These are phyloP conservation scores for Drosophila percnosoma DNA, from an alignment of 2,888 invertebrate genomes.

Conservation along the genomic window DNA sequence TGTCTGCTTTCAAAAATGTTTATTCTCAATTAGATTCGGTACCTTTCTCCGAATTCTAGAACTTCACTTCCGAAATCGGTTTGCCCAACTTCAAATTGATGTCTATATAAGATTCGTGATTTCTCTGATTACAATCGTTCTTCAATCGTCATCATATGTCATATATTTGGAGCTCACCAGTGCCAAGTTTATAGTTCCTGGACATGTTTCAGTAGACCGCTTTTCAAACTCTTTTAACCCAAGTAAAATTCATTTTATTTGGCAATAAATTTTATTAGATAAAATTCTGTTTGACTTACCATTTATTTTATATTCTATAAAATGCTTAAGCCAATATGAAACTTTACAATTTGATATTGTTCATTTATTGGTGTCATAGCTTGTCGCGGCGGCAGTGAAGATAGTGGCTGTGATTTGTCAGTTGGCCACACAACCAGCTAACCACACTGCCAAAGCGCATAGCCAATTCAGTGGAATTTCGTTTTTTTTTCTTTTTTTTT, in stretches of 20 bases:
- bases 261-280: neutral
- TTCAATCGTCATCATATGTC: neutral
- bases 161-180: neutral
- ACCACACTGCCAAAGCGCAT: slow-evolving; percentile 99
- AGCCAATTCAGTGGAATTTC: slow-evolving; percentile 79
- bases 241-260: neutral
- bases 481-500: slow-evolving; percentile 15
- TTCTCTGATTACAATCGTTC: neutral
- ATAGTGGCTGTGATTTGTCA: slow-evolving; percentile 94
- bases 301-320: neutral
- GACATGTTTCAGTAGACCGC: too few species aligned
- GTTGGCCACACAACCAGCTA: slow-evolving; percentile 97
- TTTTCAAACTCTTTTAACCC: too few species aligned
- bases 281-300: neutral
- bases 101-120: neutral
- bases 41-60: neutral
- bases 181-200: neutral
- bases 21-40: neutral
- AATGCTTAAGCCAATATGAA: neutral
- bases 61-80: neutral
- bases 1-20: neutral
- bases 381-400: slow-evolving; percentile 95
- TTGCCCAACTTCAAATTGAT: neutral
- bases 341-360: neutral
- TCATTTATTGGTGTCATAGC: slow-evolving; percentile 80